A percentile compares a stretch with the other conserved stretches of the same genome.
Evolutionary conservation across 2,797 vertebrate genomes (phyloP).

Genomic region (Esox masquinongy): DNA sequence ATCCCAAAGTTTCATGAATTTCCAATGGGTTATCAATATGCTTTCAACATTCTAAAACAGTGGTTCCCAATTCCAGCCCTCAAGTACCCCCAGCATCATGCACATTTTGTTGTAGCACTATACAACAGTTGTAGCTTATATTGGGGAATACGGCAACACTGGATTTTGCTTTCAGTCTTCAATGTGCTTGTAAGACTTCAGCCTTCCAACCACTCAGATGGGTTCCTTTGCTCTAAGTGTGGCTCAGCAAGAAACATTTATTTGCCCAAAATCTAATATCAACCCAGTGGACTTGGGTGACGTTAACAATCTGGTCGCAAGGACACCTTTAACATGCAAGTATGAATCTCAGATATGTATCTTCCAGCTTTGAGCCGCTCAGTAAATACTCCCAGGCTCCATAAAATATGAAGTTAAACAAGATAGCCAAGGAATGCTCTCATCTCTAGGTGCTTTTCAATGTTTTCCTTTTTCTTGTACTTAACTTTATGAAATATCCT

Average conservation of each 20-base stretch:
- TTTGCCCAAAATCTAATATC: slow-evolving; percentile 70
- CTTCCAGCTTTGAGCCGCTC: slow-evolving; percentile 15
- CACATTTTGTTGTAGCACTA: too few species aligned
- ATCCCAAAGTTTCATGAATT: too few species aligned
- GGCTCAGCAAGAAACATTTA: slow-evolving; percentile 48
- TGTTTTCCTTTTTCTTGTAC: not conserved
- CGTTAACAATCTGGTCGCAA: slow-evolving; percentile 52
- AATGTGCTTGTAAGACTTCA: too few species aligned
- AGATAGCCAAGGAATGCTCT: slow-evolving; percentile 12
- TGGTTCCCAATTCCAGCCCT: too few species aligned
- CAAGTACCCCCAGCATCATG: not conserved
- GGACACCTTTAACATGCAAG: slow-evolving; percentile 35
- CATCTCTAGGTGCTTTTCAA: slow-evolving; percentile 1
- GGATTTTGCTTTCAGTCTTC: too few species aligned
- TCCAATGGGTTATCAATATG: too few species aligned
- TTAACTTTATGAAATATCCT: not conserved
- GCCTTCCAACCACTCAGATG: slow-evolving; percentile 26
- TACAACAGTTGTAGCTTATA: too few species aligned
- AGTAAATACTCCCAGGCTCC: slow-evolving; percentile 10
- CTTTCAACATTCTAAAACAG: too few species aligned
- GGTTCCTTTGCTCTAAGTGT: slow-evolving; percentile 28
- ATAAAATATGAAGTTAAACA: slow-evolving; percentile 22
- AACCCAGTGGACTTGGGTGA: slow-evolving; percentile 56
- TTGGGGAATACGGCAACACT: too few species aligned
- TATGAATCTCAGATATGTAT: slow-evolving; percentile 22